A percentile compares a stretch with the other conserved stretches of the same genome.
Conservation (phyloP, 1,140 invertebrate species). For the Andricus grossulariae region DNA sequence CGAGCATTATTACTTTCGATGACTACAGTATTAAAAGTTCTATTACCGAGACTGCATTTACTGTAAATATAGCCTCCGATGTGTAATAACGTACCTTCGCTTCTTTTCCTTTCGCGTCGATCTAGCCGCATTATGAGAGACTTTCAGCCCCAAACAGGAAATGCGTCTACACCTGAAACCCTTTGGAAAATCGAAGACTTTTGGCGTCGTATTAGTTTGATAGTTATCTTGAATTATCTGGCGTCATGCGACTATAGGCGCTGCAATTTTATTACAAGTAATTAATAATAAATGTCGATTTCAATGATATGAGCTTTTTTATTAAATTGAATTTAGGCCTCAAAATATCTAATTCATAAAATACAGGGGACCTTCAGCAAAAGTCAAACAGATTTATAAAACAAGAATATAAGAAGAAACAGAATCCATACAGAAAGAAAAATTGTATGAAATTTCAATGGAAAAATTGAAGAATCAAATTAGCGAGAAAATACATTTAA, state of each 20-base stretch:
- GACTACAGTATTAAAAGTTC: constrained; percentile 15
- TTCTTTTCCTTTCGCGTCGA: background rate
- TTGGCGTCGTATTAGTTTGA: background rate
- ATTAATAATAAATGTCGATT: background rate
- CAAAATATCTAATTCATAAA: too few species aligned
- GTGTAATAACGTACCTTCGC: background rate
- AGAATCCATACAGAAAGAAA: too few species aligned
- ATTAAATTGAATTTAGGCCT: too few species aligned
- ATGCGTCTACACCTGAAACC: background rate
- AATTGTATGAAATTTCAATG: too few species aligned
- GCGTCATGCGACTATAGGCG: constrained; percentile 62
- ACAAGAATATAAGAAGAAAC: too few species aligned
- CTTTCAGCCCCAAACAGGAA: background rate
- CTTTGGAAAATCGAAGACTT: background rate
- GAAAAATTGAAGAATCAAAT: too few species aligned
- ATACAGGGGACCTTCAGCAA: too few species aligned
- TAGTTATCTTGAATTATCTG: background rate
- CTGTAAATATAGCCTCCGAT: constrained; percentile 26
- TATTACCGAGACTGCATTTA: constrained; percentile 13
- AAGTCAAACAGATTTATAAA: too few species aligned
- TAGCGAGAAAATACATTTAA: too few species aligned
- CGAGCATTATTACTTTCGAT: constrained; percentile 17
- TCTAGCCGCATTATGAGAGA: constrained; percentile 4
- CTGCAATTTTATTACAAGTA: constrained; percentile 57
- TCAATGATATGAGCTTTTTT: too few species aligned